These are phyloP conservation scores for Trialeurodes vaporariorum DNA, from an alignment of 1,140 invertebrate genomes.

Conservation along the genomic window DNA sequence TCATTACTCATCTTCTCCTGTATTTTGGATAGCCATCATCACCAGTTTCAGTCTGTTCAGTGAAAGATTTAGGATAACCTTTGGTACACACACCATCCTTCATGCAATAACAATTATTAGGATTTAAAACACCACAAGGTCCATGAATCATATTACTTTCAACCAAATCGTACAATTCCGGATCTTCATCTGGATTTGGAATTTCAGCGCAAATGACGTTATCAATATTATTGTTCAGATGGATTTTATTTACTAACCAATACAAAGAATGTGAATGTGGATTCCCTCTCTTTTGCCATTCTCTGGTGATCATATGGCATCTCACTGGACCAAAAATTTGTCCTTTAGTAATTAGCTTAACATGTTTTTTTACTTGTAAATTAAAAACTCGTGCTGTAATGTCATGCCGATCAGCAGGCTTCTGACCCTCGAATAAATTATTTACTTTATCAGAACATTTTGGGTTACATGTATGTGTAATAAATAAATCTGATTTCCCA, in stretches of 20 bases:
- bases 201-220: slow-evolving; percentile 19
- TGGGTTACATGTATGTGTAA: slow-evolving; percentile 20
- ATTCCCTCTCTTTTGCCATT: slow-evolving; percentile 26
- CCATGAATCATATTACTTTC: slow-evolving; percentile 33
- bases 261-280: slow-evolving; percentile 33
- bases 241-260: slow-evolving; percentile 25
- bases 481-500: slow-evolving; percentile 27
- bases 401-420: slow-evolving; percentile 23
- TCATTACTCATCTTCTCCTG: slow-evolving; percentile 23
- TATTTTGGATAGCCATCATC: slow-evolving; percentile 34
- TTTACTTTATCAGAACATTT: slow-evolving; percentile 21
- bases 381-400: slow-evolving; percentile 19
- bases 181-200: slow-evolving; percentile 17
- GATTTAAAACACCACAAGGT: slow-evolving; percentile 26
- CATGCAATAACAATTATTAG: slow-evolving; percentile 11
- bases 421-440: slow-evolving; percentile 5
- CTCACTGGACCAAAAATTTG: background rate
- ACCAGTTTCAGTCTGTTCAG: slow-evolving; percentile 24
- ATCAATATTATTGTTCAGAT: slow-evolving; percentile 22
- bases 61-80: slow-evolving; percentile 30
- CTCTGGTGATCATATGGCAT: slow-evolving; percentile 22
- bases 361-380: slow-evolving; percentile 16
- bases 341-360: slow-evolving; percentile 14
- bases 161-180: slow-evolving; percentile 25
- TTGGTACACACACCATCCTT: slow-evolving; percentile 4